Evolutionary conservation across 2,113 vertebrate genomes (phyloP).

Genomic region (Mustela nigripes): DNA sequence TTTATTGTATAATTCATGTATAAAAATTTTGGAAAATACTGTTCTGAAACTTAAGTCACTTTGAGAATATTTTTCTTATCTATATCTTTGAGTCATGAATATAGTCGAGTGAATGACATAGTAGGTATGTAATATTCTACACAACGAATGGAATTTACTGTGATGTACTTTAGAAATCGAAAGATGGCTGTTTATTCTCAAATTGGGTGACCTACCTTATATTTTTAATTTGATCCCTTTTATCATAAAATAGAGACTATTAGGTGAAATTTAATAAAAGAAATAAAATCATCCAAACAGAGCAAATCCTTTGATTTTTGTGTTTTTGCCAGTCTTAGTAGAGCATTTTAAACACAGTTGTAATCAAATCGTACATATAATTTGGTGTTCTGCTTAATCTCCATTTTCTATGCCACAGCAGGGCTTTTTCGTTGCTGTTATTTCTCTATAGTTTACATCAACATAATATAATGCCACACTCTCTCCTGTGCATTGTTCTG

Average conservation of each 20-base stretch:
- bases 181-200: not conserved
- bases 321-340: not conserved
- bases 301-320: not conserved
- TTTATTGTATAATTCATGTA: not conserved
- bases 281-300: not conserved
- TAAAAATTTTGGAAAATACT: not conserved
- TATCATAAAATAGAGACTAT: not conserved
- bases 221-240: not conserved
- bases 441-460: not conserved
- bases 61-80: not conserved
- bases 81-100: not conserved
- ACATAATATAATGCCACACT: not conserved
- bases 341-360: not conserved
- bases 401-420: not conserved
- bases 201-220: not conserved
- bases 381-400: not conserved
- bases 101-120: not conserved
- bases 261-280: not conserved
- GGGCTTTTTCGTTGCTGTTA: not conserved
- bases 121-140: not conserved
- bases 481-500: not conserved
- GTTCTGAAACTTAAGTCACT: not conserved
- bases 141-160: not conserved
- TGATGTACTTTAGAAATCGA: not conserved
- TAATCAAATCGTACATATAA: not conserved